phyloP scores from a whole-genome alignment of 2,888 invertebrate genomes.

The Polydrusus tereticollis region DNA sequence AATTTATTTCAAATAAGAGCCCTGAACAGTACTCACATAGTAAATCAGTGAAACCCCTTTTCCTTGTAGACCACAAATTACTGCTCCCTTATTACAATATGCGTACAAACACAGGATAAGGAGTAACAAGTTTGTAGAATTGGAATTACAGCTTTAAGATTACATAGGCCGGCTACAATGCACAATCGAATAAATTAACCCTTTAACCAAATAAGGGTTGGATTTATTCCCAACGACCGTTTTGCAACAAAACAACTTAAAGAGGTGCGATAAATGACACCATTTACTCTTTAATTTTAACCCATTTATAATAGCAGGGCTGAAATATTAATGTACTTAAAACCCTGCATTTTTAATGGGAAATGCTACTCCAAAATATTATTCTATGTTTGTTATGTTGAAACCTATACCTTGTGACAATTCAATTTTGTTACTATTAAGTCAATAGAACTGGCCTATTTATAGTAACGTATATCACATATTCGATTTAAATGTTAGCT shows the following conservation, averaged over 20 bases:
- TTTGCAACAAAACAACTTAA: neutral
- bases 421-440: no score
- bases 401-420: no score
- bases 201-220: constrained; percentile 2
- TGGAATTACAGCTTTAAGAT: constrained; percentile 8
- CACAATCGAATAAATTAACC: constrained; percentile 4
- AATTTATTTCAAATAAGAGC: neutral
- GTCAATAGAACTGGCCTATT: no score
- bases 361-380: no score
- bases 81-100: constrained; percentile 4
- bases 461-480: no score
- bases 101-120: constrained; percentile 5
- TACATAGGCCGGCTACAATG: constrained; percentile 6
- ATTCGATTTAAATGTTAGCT: no score
- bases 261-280: neutral
- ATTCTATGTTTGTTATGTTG: no score
- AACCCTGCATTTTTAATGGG: no score
- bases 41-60: neutral
- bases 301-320: neutral
- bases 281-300: neutral
- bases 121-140: constrained; percentile 6
- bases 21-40: neutral
- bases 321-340: no score
- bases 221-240: neutral
- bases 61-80: neutral